A percentile compares a stretch with the other conserved stretches of the same genome.
Evolutionary conservation across 2,113 vertebrate genomes (phyloP).

Genomic region (Sinocyclocheilus rhinocerous): DNA sequence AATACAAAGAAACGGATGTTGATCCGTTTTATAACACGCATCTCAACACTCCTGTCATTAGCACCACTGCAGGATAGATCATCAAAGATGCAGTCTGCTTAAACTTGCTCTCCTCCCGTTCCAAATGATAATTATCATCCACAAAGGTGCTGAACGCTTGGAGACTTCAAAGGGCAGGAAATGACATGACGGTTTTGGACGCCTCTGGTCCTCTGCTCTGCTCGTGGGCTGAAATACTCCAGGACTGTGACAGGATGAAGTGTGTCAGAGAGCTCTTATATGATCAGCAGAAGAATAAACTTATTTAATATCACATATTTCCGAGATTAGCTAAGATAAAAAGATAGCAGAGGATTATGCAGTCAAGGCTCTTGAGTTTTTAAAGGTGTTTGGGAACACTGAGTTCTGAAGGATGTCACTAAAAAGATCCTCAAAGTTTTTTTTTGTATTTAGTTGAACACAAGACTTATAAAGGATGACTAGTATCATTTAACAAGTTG

Average conservation of each 20-base stretch:
- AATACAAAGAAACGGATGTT: background rate
- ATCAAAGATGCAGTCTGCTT: slow-evolving; percentile 34
- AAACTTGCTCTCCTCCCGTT: slow-evolving; percentile 19
- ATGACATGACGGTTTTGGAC: slow-evolving; percentile 41
- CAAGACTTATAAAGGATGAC: background rate
- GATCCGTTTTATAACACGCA: background rate
- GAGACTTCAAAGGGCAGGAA: slow-evolving; percentile 39
- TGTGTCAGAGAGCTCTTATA: background rate
- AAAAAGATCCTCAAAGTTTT: background rate
- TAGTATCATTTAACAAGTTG: background rate
- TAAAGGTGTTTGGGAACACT: background rate
- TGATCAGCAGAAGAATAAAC: background rate
- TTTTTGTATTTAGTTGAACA: background rate
- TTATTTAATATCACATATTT: background rate
- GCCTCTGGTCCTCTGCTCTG: background rate
- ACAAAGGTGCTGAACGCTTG: slow-evolving; percentile 35
- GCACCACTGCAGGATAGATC: slow-evolving; percentile 18
- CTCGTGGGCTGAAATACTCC: slow-evolving; percentile 1
- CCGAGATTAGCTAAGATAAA: background rate
- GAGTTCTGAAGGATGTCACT: background rate
- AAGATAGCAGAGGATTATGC: background rate
- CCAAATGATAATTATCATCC: slow-evolving; percentile 35
- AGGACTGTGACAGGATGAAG: slow-evolving; percentile 4
- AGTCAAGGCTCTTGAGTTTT: background rate
- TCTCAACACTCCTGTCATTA: background rate